These are phyloP conservation scores for Venustaconcha ellipsiformis DNA, from an alignment of 1,140 invertebrate species.

Conservation along the genomic window DNA sequence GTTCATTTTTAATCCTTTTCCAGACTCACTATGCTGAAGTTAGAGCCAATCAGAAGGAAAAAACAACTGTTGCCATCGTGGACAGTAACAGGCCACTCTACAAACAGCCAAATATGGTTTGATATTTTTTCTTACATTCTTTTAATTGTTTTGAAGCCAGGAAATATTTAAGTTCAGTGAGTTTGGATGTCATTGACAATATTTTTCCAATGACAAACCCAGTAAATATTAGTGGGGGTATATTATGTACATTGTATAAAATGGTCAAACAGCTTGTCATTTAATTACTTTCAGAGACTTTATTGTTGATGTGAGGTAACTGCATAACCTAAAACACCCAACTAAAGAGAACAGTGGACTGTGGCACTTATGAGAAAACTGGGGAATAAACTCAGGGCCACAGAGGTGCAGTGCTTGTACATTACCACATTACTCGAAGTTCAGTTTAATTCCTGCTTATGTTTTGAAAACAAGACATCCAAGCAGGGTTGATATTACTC, in stretches of 20 bases:
- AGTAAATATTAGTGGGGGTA: not conserved
- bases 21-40: constrained; percentile 62
- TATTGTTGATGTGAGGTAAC: no score
- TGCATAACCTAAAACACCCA: no score
- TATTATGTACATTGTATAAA: not conserved
- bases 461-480: no score
- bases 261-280: not conserved
- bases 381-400: no score
- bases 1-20: constrained; percentile 13
- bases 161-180: not conserved
- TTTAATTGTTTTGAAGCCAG: not conserved
- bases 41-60: constrained; percentile 54
- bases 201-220: not conserved
- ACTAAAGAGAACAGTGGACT: no score
- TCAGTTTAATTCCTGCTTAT: no score
- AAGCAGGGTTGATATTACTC: no score
- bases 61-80: constrained; percentile 33
- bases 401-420: no score
- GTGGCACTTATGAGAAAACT: no score
- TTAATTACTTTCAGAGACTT: not conserved
- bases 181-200: not conserved
- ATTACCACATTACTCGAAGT: no score
- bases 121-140: constrained; percentile 9
- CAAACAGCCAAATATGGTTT: constrained; percentile 62
- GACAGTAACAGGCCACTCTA: constrained; percentile 57